Evolutionary conservation across 2,797 vertebrate genomes (phyloP), one percentile per base, ranked within the genome.

Genomic region (Phylloscopus collybita): DNA sequence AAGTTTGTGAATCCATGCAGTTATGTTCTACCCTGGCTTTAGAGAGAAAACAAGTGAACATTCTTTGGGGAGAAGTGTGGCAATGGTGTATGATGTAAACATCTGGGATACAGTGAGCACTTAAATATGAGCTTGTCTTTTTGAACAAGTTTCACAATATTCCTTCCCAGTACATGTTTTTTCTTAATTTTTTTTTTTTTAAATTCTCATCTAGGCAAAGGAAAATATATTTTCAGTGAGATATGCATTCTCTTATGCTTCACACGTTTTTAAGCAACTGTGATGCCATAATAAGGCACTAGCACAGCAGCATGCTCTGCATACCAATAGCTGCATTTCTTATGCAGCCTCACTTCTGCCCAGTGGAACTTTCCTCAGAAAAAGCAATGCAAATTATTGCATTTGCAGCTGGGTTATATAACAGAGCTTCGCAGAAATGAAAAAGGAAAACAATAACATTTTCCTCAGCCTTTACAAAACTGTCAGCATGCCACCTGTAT

Each of bases 221-320:
- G 30, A 59, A 83, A 91, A 61, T 54, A 73, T 60, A 78, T 90
- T 44, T 84, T 91, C 80, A 86, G 54, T 17, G 42, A 93, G 78
- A 71, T 83, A 86, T 27, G 57, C 88, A 84, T 92, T 92, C 80
- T 91, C 53, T 90, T 96, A 79, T 90, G 51, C 51, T 87, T 66
- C 74, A 75, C 79, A 69, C 2, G 9, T 88, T 95, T 94, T 96
- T 94, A 95, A 76, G 84, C 42, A 51, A 90, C 60, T 67, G 65
- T 59, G 80, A 86, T 66, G 42, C 65, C 87, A n/a, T 90, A 93
- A 72, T 57, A 92, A 92, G 49, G 34, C 36, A 90, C 70, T 80
- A 93, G 80, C 81, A 57, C 60, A 45, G 70, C 62, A 66, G 30
- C 50, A 65, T 20, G 50, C 84, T 95, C 73, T 66, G 49, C 59